phyloP scores from a whole-genome alignment of 2,113 vertebrate species.

The Orthonyx spaldingii region DNA sequence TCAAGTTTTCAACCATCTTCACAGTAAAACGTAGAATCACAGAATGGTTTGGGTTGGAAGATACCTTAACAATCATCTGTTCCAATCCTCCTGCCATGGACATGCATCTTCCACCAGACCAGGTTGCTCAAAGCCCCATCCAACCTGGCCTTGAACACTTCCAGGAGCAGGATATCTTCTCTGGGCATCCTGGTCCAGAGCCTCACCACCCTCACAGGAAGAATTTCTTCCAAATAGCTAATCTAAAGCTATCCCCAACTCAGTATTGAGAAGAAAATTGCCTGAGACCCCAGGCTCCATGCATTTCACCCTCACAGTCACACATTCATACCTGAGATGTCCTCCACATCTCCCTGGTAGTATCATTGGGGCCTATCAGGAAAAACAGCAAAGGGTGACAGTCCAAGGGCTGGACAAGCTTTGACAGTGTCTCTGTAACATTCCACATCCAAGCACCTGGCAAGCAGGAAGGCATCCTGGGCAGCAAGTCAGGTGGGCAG shows the following conservation, averaged over 20 bases:
- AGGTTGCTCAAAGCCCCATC: neutral
- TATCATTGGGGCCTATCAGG: neutral
- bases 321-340: neutral
- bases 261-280: neutral
- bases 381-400: neutral
- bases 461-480: neutral
- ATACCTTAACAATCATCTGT: neutral
- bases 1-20: neutral
- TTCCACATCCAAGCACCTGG: neutral
- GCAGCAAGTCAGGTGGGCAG: neutral
- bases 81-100: neutral
- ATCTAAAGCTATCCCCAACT: neutral
- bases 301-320: neutral
- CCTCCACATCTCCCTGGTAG: neutral
- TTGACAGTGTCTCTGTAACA: neutral
- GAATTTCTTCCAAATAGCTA: neutral
- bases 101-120: neutral
- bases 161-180: neutral
- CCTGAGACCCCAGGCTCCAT: fast-evolving
- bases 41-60: neutral
- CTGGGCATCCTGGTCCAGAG: neutral
- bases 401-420: neutral
- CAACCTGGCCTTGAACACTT: no score
- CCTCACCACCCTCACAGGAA: neutral
- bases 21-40: neutral